Percentiles rank a stretch among this genome's conserved stretches.
Conservation (phyloP, 2,113 vertebrate genomes). For the Entosphenus tridentatus region DNA sequence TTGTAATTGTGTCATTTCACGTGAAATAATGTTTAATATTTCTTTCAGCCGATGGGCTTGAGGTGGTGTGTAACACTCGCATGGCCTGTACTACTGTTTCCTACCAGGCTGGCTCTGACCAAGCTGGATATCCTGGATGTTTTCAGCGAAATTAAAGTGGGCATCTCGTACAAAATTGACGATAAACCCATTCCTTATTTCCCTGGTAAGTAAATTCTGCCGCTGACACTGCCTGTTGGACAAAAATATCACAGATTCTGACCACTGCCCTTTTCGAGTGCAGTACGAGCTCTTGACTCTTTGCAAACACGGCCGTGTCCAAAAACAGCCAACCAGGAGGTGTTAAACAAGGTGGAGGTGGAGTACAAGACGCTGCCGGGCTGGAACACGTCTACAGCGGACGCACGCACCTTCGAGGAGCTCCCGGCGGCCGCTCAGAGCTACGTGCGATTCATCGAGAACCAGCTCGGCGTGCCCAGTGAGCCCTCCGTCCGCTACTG, state of each 20-base stretch:
- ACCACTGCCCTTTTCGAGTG: too few species aligned
- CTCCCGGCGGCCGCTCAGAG: constrained; percentile 76
- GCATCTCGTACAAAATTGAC: constrained; percentile 60
- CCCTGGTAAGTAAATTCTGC: constrained; percentile 37
- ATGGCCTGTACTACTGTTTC: neutral
- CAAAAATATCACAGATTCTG: too few species aligned
- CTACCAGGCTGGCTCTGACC: constrained; percentile 62
- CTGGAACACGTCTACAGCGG: constrained; percentile 68
- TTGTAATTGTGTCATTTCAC: too few species aligned
- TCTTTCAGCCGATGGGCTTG: too few species aligned
- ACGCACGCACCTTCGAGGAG: constrained; percentile 50
- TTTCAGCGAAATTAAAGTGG: constrained; percentile 70
- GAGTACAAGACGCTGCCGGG: constrained; percentile 72
- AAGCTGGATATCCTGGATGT: constrained; percentile 91
- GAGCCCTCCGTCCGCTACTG: constrained; percentile 12
- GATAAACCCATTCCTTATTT: constrained; percentile 74
- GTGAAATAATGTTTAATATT: too few species aligned
- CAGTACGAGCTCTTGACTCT: neutral
- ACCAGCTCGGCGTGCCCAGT: constrained; percentile 62
- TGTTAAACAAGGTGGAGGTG: constrained; percentile 75
- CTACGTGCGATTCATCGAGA: constrained; percentile 64
- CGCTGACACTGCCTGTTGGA: neutral
- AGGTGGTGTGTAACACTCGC: too few species aligned
- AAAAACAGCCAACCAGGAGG: constrained; percentile 66
- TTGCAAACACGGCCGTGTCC: neutral